These are phyloP conservation scores for Eudorcas thomsonii DNA, from an alignment of 2,113 vertebrate genomes.

Conservation along the genomic window DNA sequence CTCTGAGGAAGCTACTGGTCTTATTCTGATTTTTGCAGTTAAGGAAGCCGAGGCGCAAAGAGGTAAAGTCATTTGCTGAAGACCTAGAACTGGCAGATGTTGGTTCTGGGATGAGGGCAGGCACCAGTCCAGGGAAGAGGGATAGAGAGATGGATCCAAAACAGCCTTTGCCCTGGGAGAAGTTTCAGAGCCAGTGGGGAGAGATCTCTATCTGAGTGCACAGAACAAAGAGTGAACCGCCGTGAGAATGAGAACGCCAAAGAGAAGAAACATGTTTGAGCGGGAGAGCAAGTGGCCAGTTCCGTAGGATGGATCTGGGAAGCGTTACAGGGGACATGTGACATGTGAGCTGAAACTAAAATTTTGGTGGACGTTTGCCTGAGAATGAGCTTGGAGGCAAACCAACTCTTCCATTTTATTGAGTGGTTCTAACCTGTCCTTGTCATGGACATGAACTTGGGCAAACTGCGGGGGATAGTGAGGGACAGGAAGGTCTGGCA, in stretches of 20 bases:
- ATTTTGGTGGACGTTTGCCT: not conserved
- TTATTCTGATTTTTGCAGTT: too few relatives aligned
- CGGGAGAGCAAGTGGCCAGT: too few relatives aligned
- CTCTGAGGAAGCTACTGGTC: fast-evolving
- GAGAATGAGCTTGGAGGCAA: not conserved
- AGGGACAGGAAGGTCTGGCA: not conserved
- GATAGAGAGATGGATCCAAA: not conserved
- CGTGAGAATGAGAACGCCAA: not conserved
- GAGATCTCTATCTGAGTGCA: fast-evolving
- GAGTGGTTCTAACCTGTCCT: not conserved
- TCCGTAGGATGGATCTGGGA: not conserved
- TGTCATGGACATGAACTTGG: not conserved
- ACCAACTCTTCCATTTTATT: not conserved
- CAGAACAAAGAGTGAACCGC: fast-evolving
- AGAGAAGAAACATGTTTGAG: not conserved
- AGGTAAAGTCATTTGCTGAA: not conserved
- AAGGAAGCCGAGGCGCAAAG: not conserved
- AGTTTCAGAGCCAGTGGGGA: not conserved
- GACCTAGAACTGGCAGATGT: fast-evolving
- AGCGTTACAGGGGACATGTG: too few relatives aligned
- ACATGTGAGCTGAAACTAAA: fast-evolving
- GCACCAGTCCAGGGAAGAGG: not conserved
- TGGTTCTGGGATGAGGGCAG: fast-evolving
- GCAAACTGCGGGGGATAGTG: not conserved
- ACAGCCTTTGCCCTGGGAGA: fast-evolving